phyloP scores from a whole-genome alignment of 2,113 vertebrate species.

The Lontra canadensis region DNA sequence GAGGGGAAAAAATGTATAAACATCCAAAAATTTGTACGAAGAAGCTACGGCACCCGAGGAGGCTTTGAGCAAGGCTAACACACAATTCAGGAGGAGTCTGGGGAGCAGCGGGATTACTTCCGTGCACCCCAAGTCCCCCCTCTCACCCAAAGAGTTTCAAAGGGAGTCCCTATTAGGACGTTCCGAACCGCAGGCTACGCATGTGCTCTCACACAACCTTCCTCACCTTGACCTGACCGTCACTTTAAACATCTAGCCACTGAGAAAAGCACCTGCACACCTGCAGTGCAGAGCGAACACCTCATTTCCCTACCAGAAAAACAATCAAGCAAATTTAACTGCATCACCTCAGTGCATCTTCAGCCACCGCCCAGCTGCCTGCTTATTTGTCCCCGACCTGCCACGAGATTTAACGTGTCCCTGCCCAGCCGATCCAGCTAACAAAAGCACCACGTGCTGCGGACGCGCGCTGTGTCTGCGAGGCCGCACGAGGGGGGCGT shows the following conservation, averaged over 20 bases:
- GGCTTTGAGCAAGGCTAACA: neutral
- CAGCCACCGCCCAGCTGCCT: slow-evolving; percentile 64
- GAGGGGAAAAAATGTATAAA: neutral
- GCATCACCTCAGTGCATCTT: slow-evolving; percentile 64
- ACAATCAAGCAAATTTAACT: slow-evolving; percentile 76
- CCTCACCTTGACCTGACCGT: slow-evolving; percentile 38
- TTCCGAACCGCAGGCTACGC: neutral
- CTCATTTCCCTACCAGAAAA: slow-evolving; percentile 77
- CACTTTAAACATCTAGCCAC: slow-evolving; percentile 63
- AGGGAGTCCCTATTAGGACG: neutral
- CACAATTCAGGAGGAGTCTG: neutral
- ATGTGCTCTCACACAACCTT: neutral
- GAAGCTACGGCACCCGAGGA: neutral
- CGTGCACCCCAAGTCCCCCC: neutral
- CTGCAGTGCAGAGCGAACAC: slow-evolving; percentile 64
- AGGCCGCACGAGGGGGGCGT: neutral
- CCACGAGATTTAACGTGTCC: slow-evolving; percentile 36
- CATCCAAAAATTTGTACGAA: neutral
- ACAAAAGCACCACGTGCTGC: slow-evolving; percentile 10
- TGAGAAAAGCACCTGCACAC: slow-evolving; percentile 52
- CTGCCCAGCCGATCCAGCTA: slow-evolving; percentile 46
- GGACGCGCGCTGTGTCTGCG: slow-evolving; percentile 1
- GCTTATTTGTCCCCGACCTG: slow-evolving; percentile 68
- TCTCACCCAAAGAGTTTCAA: neutral
- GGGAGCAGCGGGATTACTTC: neutral